These are phyloP conservation scores for Caenorhabditis briggsae DNA, from an alignment of 1,140 invertebrate species.

Conservation along the genomic window DNA sequence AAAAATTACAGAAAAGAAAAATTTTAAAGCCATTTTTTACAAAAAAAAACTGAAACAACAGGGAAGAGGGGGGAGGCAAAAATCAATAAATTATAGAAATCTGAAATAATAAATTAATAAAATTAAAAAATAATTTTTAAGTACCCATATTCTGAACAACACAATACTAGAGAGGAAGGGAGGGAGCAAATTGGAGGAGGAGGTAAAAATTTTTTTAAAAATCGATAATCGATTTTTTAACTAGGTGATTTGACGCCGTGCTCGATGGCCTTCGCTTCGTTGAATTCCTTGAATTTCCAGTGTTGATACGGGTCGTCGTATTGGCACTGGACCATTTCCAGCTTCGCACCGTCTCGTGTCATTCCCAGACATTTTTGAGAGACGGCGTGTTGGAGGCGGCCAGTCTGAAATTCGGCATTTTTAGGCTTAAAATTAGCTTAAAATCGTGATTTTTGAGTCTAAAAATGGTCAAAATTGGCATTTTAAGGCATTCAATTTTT, in stretches of 20 bases:
- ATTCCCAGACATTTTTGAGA: conserved; percentile 77
- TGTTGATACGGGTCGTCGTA: conserved; percentile 72
- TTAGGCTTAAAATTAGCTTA: not conserved
- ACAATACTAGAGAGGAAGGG: conserved; percentile 5
- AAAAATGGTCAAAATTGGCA: not conserved
- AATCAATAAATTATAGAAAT: not conserved
- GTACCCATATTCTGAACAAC: conserved; percentile 16
- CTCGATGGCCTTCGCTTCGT: conserved; percentile 71
- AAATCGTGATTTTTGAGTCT: not conserved
- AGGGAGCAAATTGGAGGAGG: not conserved
- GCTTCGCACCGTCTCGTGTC: conserved; percentile 74
- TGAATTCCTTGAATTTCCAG: conserved; percentile 77
- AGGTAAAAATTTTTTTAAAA: not conserved
- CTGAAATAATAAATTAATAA: not conserved
- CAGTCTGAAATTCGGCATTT: conserved; percentile 65
- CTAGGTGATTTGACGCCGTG: conserved; percentile 56
- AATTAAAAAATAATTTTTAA: not conserved
- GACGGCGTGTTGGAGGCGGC: conserved; percentile 74
- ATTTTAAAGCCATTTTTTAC: too few relatives aligned
- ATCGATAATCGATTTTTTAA: conserved; percentile 4
- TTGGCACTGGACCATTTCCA: conserved; percentile 73
- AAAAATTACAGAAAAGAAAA: too few relatives aligned
- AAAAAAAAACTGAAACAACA: too few relatives aligned
- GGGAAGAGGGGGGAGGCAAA: not conserved
- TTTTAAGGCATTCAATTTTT: not conserved